Evolutionary conservation across 2,888 invertebrate species (phyloP).

Genomic region (Caenorhabditis sp.): DNA sequence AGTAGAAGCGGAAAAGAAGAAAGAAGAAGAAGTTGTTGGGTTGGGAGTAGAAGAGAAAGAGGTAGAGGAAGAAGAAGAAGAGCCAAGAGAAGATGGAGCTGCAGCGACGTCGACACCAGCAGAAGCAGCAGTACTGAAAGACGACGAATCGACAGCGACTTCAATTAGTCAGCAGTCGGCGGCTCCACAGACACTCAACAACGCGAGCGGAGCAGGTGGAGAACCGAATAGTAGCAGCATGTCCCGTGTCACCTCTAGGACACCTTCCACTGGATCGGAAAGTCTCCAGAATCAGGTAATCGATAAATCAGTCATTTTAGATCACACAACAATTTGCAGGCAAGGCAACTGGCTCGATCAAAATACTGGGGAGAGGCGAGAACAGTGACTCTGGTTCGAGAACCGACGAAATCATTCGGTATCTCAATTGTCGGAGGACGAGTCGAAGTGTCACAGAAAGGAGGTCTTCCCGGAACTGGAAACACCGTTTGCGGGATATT

Average conservation of each 20-base stretch:
- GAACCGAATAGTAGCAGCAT: constrained; percentile 27
- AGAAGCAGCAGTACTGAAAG: constrained; percentile 45
- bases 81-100: constrained; percentile 10
- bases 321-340: constrained; percentile 34
- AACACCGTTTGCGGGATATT: constrained; percentile 94
- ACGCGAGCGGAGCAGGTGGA: constrained; percentile 23
- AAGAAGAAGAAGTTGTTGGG: constrained; percentile 14
- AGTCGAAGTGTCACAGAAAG: constrained; percentile 86
- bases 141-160: constrained; percentile 53
- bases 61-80: constrained; percentile 19
- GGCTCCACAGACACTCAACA: constrained; percentile 53
- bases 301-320: too few relatives aligned
- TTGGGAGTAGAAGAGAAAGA: constrained; percentile 16
- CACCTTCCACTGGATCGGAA: constrained; percentile 67
- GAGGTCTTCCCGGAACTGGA: constrained; percentile 86
- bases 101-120: constrained; percentile 17
- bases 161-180: constrained; percentile 62
- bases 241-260: constrained; percentile 58
- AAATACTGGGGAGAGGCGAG: constrained; percentile 91
- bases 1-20: constrained; percentile 5
- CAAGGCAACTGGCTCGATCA: constrained; percentile 65
- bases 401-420: constrained; percentile 90
- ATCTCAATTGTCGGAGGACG: constrained; percentile 98
- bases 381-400: constrained; percentile 88
- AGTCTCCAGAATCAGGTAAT: constrained; percentile 64